A percentile compares a stretch with the other conserved stretches of the same genome.
phyloP scores from a whole-genome alignment of 2,113 vertebrate species.

The Nibea coibor region DNA sequence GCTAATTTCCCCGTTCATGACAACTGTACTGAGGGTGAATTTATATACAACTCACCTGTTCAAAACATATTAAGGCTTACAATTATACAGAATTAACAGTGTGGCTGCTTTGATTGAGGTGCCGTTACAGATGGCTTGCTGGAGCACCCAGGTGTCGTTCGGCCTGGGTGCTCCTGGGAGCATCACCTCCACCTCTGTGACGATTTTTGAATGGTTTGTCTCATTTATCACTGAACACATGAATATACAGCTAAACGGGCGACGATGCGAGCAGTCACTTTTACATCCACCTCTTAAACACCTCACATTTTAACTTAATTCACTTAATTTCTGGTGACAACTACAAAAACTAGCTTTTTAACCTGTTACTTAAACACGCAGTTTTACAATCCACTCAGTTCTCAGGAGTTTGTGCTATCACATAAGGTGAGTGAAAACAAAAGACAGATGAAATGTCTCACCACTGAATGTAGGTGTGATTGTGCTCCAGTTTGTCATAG shows the following conservation, averaged over 20 bases:
- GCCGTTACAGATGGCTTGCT: too few relatives aligned
- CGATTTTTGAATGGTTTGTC: too few relatives aligned
- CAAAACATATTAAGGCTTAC: too few relatives aligned
- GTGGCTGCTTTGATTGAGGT: too few relatives aligned
- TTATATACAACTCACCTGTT: too few relatives aligned
- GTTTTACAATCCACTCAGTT: background rate
- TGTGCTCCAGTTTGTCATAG: slow-evolving; percentile 98
- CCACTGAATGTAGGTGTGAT: slow-evolving; percentile 99
- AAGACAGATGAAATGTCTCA: slow-evolving; percentile 76
- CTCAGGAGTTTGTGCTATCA: background rate
- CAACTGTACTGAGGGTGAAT: too few relatives aligned
- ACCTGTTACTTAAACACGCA: background rate
- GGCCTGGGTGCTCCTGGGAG: too few relatives aligned
- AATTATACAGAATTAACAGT: too few relatives aligned
- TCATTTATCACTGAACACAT: too few relatives aligned
- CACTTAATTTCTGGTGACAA: background rate
- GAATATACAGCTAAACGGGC: background rate
- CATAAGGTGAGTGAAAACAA: background rate
- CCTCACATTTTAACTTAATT: background rate
- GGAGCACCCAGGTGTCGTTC: too few relatives aligned
- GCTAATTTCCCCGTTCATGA: too few relatives aligned
- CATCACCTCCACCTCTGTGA: too few relatives aligned
- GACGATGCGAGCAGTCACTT: background rate
- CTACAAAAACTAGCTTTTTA: background rate
- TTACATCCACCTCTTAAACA: background rate